Evolutionary conservation across 2,888 invertebrate genomes (phyloP).

Genomic region (Clivina fossor): DNA sequence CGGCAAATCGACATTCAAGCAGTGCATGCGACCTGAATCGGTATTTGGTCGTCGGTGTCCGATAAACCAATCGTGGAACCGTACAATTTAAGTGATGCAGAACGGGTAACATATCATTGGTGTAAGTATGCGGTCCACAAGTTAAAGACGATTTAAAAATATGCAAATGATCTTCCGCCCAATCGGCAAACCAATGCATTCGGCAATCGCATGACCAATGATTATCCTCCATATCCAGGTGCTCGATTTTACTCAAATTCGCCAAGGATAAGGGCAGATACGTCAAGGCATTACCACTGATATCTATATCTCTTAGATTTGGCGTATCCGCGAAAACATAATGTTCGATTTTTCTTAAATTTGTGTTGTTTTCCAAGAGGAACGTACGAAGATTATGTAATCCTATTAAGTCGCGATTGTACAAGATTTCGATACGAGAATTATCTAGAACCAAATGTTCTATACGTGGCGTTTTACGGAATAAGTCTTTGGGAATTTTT

Average conservation of each 20-base stretch:
- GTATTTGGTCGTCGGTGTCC: conserved; percentile 64
- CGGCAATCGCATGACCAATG: conserved; percentile 86
- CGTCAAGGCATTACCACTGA: conserved; percentile 70
- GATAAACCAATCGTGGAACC: conserved; percentile 61
- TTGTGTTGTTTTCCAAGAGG: conserved; percentile 63
- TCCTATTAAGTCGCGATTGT: conserved; percentile 67
- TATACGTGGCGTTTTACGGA: conserved; percentile 65
- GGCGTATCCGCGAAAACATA: conserved; percentile 65
- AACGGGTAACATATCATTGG: conserved; percentile 70
- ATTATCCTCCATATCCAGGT: conserved; percentile 71
- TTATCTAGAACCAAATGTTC: conserved; percentile 64
- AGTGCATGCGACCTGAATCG: conserved; percentile 67
- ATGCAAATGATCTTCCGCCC: conserved; percentile 60
- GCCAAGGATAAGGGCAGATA: conserved; percentile 71
- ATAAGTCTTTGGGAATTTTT: conserved; percentile 61
- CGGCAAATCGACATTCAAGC: conserved; percentile 75
- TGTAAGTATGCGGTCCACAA: conserved; percentile 65
- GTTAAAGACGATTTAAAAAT: conserved; percentile 63
- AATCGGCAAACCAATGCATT: conserved; percentile 74
- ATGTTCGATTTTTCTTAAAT: conserved; percentile 63
- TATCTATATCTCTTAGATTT: conserved; percentile 63
- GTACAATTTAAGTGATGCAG: conserved; percentile 72
- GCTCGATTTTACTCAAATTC: conserved; percentile 63
- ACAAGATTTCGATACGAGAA: conserved; percentile 66
- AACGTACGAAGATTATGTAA: conserved; percentile 61